Conservation (phyloP, 2,113 vertebrate genomes). For the Melanostigma gelatinosum region DNA sequence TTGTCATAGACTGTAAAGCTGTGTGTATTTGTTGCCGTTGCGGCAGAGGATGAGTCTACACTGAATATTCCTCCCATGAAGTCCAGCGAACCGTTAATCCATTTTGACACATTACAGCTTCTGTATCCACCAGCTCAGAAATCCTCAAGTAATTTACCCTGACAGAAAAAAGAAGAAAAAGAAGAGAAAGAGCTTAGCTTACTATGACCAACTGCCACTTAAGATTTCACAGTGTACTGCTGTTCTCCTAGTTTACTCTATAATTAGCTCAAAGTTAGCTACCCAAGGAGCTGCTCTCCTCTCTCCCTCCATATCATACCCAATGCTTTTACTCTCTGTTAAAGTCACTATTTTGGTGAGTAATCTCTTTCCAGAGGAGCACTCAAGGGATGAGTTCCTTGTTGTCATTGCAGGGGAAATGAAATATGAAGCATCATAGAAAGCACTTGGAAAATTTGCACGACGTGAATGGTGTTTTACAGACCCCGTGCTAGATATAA, state of each 20-base stretch:
- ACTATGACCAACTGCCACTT: slow-evolving; percentile 69
- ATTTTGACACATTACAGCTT: slow-evolving; percentile 78
- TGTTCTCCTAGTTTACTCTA: slow-evolving; percentile 47
- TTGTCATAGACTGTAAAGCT: neutral
- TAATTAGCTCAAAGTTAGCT: slow-evolving; percentile 60
- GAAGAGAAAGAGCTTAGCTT: slow-evolving; percentile 54
- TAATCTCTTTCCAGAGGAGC: slow-evolving; percentile 9
- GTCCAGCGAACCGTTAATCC: slow-evolving; percentile 71
- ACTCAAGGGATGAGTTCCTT: slow-evolving; percentile 6
- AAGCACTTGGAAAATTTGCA: neutral
- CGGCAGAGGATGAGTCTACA: slow-evolving; percentile 34
- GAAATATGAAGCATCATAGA: neutral
- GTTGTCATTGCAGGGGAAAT: neutral
- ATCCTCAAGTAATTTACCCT: slow-evolving; percentile 75
- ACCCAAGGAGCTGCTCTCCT: slow-evolving; percentile 17
- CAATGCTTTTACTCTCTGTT: neutral
- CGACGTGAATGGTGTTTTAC: too few species aligned
- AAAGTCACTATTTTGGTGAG: slow-evolving; percentile 14
- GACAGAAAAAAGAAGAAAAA: slow-evolving; percentile 43
- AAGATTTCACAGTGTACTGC: slow-evolving; percentile 70
- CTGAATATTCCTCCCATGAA: slow-evolving; percentile 44
- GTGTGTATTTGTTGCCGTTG: slow-evolving; percentile 11
- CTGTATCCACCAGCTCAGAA: slow-evolving; percentile 69
- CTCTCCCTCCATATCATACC: slow-evolving; percentile 1
- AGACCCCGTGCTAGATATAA: too few species aligned